Evolutionary conservation across 2,113 vertebrate species (phyloP), one percentile per base, ranked within the genome.

Genomic region (Mormyrus iriodes): DNA sequence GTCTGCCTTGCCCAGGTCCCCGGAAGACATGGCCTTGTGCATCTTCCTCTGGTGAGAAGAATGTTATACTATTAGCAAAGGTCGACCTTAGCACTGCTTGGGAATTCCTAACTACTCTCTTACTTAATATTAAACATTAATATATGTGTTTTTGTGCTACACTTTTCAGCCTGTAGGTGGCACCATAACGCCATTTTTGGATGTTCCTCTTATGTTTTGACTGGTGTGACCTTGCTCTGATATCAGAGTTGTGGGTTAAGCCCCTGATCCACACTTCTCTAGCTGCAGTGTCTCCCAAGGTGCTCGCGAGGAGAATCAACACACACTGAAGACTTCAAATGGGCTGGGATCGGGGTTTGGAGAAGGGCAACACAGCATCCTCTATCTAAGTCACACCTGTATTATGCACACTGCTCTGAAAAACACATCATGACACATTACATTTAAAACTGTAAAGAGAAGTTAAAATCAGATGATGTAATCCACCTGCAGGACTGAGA

Each of bases 11-110:
- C 93, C 95, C 13, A 99, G 94, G 92, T 99, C 98, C 91, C 97
- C 98, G n/a, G 99, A 97, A 13, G 98, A 98, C 96, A 97, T 95
- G 86, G 97, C 94, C 93, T 99, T 99, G 88, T 97, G 97, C 52
- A 98, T 94, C 89, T 95, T 97, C 86, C 94, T 92, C 90, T 95
- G 95, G 85, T 97, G 53, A 61, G 95, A 93, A 9, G 31, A 79
- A 42, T 42, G 35, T 79, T 17, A 79, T 79, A 19, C 35, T 19
- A 39, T 79, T 79, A 79, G 35, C 15, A 39, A 42, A 5, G 35
- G 35, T 42, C 13, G 5, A 79, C 35, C 3, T 42, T 79, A 42
- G 73, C 73, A 42, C 73, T 76, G 73, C 10, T 17, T 76, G 35
- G 31, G 73, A 42, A 76, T 42, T n/a, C 17, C 12, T 76, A 6